Conservation (phyloP, 2,888 invertebrate genomes). For the Chrysolina oricalcia region DNA sequence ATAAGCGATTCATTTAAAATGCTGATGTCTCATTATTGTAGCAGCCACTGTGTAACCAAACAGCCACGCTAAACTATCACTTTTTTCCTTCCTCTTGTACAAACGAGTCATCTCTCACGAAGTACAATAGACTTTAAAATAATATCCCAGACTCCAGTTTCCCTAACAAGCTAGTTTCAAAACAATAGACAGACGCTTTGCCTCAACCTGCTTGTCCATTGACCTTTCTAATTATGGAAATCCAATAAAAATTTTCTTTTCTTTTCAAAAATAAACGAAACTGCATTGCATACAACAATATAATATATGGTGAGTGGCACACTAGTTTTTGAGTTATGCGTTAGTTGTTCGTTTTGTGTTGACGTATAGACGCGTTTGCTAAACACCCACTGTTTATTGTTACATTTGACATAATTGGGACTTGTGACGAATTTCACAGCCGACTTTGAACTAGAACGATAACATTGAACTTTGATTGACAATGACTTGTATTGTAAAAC, state of each 20-base stretch:
- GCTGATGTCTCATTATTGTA: background rate
- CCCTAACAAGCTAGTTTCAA: slow-evolving; percentile 24
- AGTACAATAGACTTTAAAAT: slow-evolving; percentile 29
- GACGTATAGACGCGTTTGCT: background rate
- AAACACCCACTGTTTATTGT: slow-evolving; percentile 31
- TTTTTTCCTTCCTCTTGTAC: background rate
- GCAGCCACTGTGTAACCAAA: slow-evolving; percentile 10
- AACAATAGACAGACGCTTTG: slow-evolving; percentile 33
- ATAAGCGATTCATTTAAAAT: background rate
- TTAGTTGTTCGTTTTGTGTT: slow-evolving; percentile 3
- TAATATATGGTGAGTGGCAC: slow-evolving; percentile 25
- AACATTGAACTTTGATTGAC: slow-evolving; percentile 10
- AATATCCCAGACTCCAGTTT: slow-evolving; percentile 18
- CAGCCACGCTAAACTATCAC: slow-evolving; percentile 7
- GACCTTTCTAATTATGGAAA: slow-evolving; percentile 50
- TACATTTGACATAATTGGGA: slow-evolving; percentile 14
- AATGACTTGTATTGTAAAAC: background rate
- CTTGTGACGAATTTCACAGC: slow-evolving; percentile 16
- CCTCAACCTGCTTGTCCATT: slow-evolving; percentile 41
- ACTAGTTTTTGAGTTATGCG: slow-evolving; percentile 26
- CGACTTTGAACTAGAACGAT: slow-evolving; percentile 26
- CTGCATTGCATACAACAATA: slow-evolving; percentile 28
- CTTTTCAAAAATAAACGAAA: slow-evolving; percentile 41
- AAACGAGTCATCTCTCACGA: background rate
- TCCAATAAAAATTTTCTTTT: slow-evolving; percentile 45